Evolutionary conservation across 2,113 vertebrate species (phyloP).

Genomic region (Cnemophilus loriae): DNA sequence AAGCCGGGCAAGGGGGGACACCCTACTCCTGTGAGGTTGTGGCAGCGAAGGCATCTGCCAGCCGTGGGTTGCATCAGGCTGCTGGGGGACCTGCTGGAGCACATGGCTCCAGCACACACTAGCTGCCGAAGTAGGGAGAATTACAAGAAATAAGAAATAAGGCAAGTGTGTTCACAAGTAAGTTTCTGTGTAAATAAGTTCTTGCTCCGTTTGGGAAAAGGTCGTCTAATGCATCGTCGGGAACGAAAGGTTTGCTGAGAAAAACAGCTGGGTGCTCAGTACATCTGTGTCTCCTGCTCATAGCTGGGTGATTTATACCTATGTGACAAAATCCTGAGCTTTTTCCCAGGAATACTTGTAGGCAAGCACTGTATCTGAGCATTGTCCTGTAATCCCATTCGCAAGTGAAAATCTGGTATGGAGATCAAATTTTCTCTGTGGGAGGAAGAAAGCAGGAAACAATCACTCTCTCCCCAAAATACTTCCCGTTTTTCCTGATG

Average conservation of each 20-base stretch:
- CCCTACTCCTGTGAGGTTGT: neutral
- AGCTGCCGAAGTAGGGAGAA: neutral
- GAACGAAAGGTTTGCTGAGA: neutral
- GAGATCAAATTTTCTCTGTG: neutral
- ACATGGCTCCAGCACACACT: fast-evolving
- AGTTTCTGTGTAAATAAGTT: neutral
- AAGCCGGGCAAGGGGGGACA: neutral
- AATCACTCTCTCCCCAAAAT: neutral
- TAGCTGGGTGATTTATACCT: neutral
- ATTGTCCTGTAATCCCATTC: neutral
- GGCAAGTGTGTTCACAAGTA: neutral
- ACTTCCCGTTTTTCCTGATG: neutral
- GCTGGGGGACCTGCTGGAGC: neutral
- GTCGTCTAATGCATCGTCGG: neutral
- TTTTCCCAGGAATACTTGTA: neutral
- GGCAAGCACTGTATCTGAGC: neutral
- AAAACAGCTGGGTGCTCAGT: neutral
- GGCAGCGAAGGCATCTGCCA: neutral
- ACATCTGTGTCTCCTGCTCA: neutral
- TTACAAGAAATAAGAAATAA: neutral
- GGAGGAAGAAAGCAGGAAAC: neutral
- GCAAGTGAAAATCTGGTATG: neutral
- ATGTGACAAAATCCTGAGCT: neutral
- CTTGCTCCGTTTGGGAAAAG: neutral
- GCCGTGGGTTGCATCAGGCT: neutral